Conservation (phyloP, 2,113 vertebrate genomes). For the Crotalus horridus region DNA sequence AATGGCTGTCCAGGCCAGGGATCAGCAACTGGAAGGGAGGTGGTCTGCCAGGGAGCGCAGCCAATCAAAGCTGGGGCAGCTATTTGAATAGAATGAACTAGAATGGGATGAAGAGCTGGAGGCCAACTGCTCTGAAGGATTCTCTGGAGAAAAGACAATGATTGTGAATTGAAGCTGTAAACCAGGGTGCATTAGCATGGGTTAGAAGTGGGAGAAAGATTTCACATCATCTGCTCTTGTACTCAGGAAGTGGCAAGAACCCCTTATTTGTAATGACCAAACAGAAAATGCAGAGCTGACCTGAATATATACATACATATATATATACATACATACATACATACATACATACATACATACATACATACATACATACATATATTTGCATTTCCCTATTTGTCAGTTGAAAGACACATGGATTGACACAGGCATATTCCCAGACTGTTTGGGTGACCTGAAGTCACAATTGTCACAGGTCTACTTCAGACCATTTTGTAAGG, state of each 20-base stretch:
- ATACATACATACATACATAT: too few relatives aligned
- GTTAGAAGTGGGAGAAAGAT: background rate
- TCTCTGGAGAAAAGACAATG: background rate
- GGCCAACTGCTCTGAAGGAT: background rate
- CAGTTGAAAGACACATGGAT: background rate
- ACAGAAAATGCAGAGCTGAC: background rate
- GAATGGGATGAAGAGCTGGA: background rate
- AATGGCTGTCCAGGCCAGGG: background rate
- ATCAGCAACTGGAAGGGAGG: background rate
- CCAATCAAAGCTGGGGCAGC: background rate
- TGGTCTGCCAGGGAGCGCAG: background rate
- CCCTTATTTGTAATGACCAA: background rate
- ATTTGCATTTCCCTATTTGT: background rate
- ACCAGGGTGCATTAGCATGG: background rate
- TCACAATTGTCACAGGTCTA: background rate
- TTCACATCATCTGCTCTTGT: background rate
- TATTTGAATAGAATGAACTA: background rate
- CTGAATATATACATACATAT: background rate
- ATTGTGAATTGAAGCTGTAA: background rate
- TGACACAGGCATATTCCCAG: background rate
- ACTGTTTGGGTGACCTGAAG: background rate
- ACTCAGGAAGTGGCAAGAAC: background rate
- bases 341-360: too few relatives aligned
- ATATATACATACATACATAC: too few relatives aligned
- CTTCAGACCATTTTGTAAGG: background rate